A percentile compares a stretch with the other conserved stretches of the same genome.
Conservation (phyloP, 2,888 invertebrate species). For the Thera obeliscata region DNA sequence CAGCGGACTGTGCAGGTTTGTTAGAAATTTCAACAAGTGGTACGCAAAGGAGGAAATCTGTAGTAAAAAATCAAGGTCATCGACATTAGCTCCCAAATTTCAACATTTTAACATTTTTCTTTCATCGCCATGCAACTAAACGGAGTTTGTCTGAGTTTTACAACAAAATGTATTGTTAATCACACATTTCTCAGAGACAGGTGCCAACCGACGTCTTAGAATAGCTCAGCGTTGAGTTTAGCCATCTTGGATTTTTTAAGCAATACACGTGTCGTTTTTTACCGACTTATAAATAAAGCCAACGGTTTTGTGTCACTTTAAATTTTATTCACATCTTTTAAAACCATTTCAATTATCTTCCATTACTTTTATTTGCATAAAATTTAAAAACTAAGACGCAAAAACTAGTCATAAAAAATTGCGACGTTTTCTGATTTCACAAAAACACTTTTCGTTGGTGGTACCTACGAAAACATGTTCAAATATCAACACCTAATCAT, state of each 20-base stretch:
- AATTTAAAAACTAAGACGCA: no score
- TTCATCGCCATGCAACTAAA: background rate
- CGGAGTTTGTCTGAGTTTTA: conserved; percentile 4
- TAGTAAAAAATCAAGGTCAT: no score
- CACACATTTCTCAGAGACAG: conserved; percentile 44
- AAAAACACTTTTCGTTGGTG: no score
- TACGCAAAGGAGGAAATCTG: no score
- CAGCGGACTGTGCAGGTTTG: no score
- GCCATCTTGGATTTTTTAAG: conserved; percentile 29
- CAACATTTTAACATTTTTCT: background rate
- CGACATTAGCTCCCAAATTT: no score
- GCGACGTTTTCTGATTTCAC: no score
- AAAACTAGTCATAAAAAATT: no score
- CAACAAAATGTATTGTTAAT: conserved; percentile 44
- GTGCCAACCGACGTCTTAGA: conserved; percentile 41
- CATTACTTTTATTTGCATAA: no score
- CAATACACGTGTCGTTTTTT: conserved; percentile 14
- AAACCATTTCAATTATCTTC: no score
- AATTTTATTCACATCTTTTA: no score
- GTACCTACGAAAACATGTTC: background rate
- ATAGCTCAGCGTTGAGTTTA: conserved; percentile 39
- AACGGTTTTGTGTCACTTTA: background rate
- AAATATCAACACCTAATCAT: conserved; percentile 17
- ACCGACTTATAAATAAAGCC: background rate
- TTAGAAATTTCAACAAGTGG: no score